Evolutionary conservation across 1,140 invertebrate species (phyloP).

Genomic region (Drosophila orosa): DNA sequence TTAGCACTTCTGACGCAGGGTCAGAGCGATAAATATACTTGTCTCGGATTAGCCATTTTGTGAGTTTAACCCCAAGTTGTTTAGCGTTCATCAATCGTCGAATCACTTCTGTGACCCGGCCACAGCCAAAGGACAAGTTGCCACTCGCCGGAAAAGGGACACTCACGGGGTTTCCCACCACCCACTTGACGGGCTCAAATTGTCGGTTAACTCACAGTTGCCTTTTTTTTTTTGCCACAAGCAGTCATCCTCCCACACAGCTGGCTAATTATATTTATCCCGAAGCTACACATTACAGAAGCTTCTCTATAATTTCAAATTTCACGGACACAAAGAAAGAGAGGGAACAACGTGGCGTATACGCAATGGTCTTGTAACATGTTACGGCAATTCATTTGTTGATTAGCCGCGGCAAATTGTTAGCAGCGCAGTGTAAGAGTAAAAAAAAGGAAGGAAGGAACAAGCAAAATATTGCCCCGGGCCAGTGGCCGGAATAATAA

Average conservation of each 20-base stretch:
- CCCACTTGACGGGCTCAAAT: constrained; percentile 14
- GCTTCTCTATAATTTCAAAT: constrained; percentile 41
- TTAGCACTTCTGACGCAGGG: constrained; percentile 37
- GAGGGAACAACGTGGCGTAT: constrained; percentile 45
- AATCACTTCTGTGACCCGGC: constrained; percentile 26
- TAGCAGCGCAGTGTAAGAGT: constrained; percentile 13
- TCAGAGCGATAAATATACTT: constrained; percentile 3
- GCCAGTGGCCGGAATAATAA: constrained; percentile 55
- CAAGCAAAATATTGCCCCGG: constrained; percentile 34
- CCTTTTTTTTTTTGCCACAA: not conserved
- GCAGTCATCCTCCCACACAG: constrained; percentile 3
- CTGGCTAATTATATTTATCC: constrained; percentile 43
- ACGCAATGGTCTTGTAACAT: constrained; percentile 54
- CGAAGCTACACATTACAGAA: constrained; percentile 35
- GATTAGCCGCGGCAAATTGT: constrained; percentile 66
- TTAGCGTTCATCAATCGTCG: constrained; percentile 28
- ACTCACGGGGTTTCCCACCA: not conserved
- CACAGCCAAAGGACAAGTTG: constrained; percentile 1
- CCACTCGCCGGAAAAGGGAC: constrained; percentile 5
- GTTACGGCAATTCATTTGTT: constrained; percentile 66
- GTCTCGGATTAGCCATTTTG: constrained; percentile 4
- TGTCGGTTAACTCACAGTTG: constrained; percentile 6
- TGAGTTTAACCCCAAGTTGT: constrained; percentile 24
- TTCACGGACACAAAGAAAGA: constrained; percentile 4
- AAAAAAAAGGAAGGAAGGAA: constrained; percentile 10